These are phyloP conservation scores for Ridgeia piscesae DNA, from an alignment of 1,140 invertebrate genomes.

Conservation along the genomic window DNA sequence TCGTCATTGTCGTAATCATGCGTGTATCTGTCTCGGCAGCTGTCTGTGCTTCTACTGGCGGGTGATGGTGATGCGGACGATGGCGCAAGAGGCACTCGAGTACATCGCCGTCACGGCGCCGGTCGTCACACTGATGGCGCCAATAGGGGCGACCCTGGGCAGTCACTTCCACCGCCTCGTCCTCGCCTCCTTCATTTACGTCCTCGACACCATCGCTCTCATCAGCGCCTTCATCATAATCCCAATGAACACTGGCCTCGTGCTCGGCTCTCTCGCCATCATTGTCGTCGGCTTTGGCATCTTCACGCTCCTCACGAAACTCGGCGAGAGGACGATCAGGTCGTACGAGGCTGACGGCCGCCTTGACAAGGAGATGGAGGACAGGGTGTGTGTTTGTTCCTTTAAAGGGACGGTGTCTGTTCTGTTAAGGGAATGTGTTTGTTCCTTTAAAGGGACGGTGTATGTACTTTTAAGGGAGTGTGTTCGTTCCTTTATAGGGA, in stretches of 20 bases:
- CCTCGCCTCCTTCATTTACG: conserved; percentile 44
- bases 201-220: conserved; percentile 43
- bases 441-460: too few relatives aligned
- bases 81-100: conserved; percentile 41
- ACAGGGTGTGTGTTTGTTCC: background rate
- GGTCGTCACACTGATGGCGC: conserved; percentile 42
- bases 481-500: too few relatives aligned
- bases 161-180: conserved; percentile 52
- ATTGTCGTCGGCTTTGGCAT: conserved; percentile 16
- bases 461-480: too few relatives aligned
- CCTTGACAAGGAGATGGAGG: background rate
- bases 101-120: conserved; percentile 45
- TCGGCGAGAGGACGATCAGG: background rate
- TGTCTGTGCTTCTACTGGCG: conserved; percentile 44
- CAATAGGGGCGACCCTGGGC: conserved; percentile 45
- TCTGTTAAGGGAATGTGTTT: too few relatives aligned
- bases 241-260: conserved; percentile 12
- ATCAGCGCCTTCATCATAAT: conserved; percentile 42
- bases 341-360: background rate
- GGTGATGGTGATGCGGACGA: conserved; percentile 43
- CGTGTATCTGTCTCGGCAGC: background rate
- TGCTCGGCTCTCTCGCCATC: conserved; percentile 8
- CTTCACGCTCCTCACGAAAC: background rate
- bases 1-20: background rate
- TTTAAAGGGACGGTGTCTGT: too few relatives aligned